A percentile compares a stretch with the other conserved stretches of the same genome.
Evolutionary conservation across 2,888 invertebrate species (phyloP).

Genomic region (Dolichomitus sp.): DNA sequence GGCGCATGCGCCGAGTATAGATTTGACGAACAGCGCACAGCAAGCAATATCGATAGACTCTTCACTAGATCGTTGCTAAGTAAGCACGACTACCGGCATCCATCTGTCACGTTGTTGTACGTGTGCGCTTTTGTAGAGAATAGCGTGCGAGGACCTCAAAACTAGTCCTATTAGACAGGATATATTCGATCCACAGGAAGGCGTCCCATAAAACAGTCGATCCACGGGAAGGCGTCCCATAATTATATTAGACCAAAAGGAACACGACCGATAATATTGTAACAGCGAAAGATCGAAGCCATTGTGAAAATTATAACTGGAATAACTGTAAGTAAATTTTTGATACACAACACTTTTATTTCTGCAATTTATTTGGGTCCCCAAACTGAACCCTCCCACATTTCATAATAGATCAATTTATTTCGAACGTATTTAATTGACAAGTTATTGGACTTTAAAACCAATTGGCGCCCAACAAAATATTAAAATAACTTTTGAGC

Average conservation of each 20-base stretch:
- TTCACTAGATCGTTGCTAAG: no score
- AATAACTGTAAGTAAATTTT: not conserved
- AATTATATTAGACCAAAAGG: not conserved
- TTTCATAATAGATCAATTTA: not conserved
- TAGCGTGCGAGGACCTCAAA: no score
- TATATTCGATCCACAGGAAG: not conserved
- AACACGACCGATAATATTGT: not conserved
- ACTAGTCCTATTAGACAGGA: no score
- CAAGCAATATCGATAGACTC: no score
- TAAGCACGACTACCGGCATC: no score
- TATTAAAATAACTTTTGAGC: not conserved
- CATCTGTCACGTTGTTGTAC: no score
- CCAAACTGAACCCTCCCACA: not conserved
- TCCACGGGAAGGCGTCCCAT: not conserved
- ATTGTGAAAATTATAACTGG: not conserved
- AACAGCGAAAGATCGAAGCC: not conserved
- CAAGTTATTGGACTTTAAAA: not conserved
- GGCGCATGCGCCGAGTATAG: no score
- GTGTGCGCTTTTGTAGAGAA: conserved; percentile 13
- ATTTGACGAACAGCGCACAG: no score
- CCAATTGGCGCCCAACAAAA: no score
- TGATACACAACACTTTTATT: not conserved
- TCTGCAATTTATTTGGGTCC: not conserved
- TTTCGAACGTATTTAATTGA: not conserved
- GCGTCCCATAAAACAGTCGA: not conserved